A percentile compares a stretch with the other conserved stretches of the same genome.
phyloP scores from a whole-genome alignment of 2,888 invertebrate genomes.

The Labia minor region DNA sequence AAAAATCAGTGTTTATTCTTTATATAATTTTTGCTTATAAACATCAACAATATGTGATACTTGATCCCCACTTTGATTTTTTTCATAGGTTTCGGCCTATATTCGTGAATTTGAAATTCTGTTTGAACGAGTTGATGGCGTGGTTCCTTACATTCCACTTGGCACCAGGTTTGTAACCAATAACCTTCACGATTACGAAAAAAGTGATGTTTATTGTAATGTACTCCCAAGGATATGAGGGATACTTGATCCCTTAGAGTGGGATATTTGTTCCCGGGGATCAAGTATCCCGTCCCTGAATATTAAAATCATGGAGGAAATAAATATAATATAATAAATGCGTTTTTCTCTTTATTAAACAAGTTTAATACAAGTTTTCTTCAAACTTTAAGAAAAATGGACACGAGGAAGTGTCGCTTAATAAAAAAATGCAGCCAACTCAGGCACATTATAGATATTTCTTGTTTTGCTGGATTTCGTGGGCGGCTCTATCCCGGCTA shows the following conservation, averaged over 20 bases:
- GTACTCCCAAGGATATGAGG: background rate
- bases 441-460: slow-evolving; percentile 13
- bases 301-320: slow-evolving; percentile 6
- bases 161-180: slow-evolving; percentile 13
- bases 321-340: background rate
- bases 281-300: slow-evolving; percentile 13
- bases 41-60: too few relatives aligned
- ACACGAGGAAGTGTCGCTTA: background rate
- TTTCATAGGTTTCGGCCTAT: background rate
- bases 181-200: slow-evolving; percentile 1
- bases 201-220: slow-evolving; percentile 13
- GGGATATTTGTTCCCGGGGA: slow-evolving; percentile 7
- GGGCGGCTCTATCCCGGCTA: slow-evolving; percentile 3
- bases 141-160: slow-evolving; percentile 13
- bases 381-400: background rate
- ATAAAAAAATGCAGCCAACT: slow-evolving; percentile 5
- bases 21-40: too few relatives aligned
- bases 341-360: slow-evolving; percentile 13
- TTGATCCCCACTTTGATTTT: slow-evolving; percentile 7
- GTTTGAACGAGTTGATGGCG: slow-evolving; percentile 7
- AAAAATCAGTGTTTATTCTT: too few relatives aligned
- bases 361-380: slow-evolving; percentile 13
- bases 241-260: background rate
- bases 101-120: slow-evolving; percentile 5
- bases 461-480: background rate